Base-by-base conservation (phyloP, 1,140 invertebrate species). In the Diachasma alloeum region DNA sequence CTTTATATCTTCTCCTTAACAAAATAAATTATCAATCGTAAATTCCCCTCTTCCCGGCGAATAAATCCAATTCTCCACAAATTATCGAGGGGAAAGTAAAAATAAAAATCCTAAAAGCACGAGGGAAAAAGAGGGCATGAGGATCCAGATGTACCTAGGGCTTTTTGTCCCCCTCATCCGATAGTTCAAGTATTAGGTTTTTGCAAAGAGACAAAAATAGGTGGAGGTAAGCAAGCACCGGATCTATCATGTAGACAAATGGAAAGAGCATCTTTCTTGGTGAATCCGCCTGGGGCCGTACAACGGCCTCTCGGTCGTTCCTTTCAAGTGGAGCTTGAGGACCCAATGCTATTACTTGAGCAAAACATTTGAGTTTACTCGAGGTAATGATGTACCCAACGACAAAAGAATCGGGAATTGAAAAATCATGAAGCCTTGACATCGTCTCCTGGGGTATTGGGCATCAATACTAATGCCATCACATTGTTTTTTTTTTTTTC, bases 231-330 rank as follows among this genome's bases (percentile, higher is more conserved):
- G 48, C 15, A 53, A 53, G 48, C 9, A 15, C 39, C 31, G 77
- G 77, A 81, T 80, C 78, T 78, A 79, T 81, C 81, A 76, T 81
- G 78, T 80, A 80, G 81, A 82, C 77, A 82, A 82, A 82, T 82
- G 78, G 78, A 22, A 66, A 26, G 53, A 75, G 73, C 76, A 79
- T 81, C 75, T 81, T 82, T 82, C 81, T 80, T 81, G 76, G 66
- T 17, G 48, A 26, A 22, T 73, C 39, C 19, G 59, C 71, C 66
- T 63, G 75, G 13, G 56, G 56, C 70, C 36, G 44, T 63, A 31
- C 19, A 37, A 72, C 46, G 48, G 24, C 39, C 46, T 24, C 17
- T 56, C 66, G 36, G n/a, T 15, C 5, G n/a, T 46, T 42, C 39
- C 56, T 74, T 67, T 66, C 70, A 66, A 68, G 70, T 68, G 56